These are phyloP conservation scores for Neodiprion virginianus DNA, from an alignment of 1,140 invertebrate species.

Conservation along the genomic window DNA sequence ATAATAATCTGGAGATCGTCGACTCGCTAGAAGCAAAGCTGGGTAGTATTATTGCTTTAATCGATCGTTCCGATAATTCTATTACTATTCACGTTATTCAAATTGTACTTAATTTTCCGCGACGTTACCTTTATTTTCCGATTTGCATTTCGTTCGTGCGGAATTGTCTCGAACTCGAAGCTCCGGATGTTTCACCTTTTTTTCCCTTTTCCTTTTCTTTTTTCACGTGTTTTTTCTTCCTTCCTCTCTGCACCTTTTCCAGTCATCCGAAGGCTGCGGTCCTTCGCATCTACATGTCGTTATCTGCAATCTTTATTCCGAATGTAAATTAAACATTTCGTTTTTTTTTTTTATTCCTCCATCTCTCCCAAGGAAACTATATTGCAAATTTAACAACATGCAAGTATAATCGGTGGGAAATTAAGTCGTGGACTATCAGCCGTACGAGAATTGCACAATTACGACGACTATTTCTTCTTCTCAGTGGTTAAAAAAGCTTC, in stretches of 20 bases:
- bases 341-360: background rate
- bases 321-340: background rate
- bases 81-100: conserved; percentile 54
- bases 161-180: conserved; percentile 34
- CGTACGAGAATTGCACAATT: no score
- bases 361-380: background rate
- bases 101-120: conserved; percentile 60
- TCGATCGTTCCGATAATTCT: conserved; percentile 53
- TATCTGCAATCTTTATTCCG: conserved; percentile 30
- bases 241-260: conserved; percentile 20
- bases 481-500: no score
- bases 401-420: background rate
- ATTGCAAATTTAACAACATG: conserved; percentile 1
- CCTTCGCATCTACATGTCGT: conserved; percentile 52
- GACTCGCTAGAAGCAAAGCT: background rate
- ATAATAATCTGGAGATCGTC: background rate
- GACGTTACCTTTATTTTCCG: conserved; percentile 55
- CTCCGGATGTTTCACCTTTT: conserved; percentile 11
- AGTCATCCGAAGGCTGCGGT: conserved; percentile 49
- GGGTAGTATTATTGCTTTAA: conserved; percentile 47
- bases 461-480: no score
- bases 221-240: conserved; percentile 31
- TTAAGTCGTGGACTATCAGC: background rate
- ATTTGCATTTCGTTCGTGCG: conserved; percentile 57
- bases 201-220: conserved; percentile 16